Evolutionary conservation across 2,888 invertebrate genomes (phyloP), one percentile per base, ranked within the genome.

Genomic region (Neoitamus cyanurus): DNA sequence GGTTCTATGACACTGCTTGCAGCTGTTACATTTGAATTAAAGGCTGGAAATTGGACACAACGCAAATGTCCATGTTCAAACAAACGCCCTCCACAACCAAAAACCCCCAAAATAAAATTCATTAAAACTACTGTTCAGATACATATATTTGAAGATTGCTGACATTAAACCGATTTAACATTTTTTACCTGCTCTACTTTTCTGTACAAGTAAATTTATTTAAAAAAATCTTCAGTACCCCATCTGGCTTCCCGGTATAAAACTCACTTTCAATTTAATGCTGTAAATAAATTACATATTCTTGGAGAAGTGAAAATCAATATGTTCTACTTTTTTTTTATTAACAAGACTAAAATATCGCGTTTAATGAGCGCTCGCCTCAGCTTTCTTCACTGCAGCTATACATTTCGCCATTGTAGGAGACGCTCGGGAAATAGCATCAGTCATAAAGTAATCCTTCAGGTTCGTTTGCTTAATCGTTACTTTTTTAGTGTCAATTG

Each of bases 341-440:
- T 37, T 42, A 48, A 78, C 48, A 28, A 73, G 11, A 73, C 73
- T 73, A 73, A 58, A 42, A n/a, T n/a, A 69, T 82, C 48, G 46
- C 28, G 7, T n/a, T 82, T 82, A 69, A 30, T 69, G 25, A 30
- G 36, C n/a, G 28, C 15, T 30, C 42, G 68, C 42, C 37, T 85
- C 34, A 34, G 91, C 89, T 90, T 97, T 97, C 87, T 94, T 92
- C 2, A 95, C 97, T 13, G 99, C 98, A 89, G 97, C 95, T 87
- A 99, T 95, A 92, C 99, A 99, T 92, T 98, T 98, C 78, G 99
- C 98, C 99, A 99, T 99, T 78, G 99, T 99, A 86, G 97, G 96
- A 3, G 99, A 99, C 36, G 99, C 98, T 89, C 99, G 94, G 87
- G 98, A 97, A 89, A 99, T 97, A 5, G 96, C 93, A 92, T 99